phyloP scores from a whole-genome alignment of 2,113 vertebrate genomes.

The Lepisosteus oculatus region DNA sequence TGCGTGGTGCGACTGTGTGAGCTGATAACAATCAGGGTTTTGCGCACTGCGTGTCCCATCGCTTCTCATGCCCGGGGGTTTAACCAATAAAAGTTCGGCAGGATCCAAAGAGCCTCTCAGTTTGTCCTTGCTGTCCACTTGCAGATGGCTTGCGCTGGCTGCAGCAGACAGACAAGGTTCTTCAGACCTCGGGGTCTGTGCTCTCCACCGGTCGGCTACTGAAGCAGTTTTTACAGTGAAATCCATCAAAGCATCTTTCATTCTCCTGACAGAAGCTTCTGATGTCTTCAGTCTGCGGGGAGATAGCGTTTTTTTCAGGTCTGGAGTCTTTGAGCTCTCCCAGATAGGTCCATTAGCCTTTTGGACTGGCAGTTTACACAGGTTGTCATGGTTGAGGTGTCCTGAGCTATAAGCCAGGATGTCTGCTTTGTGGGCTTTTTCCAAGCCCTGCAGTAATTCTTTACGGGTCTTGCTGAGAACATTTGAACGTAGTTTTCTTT shows the following conservation, averaged over 20 bases:
- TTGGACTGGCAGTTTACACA: constrained; percentile 37
- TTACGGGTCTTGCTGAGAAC: constrained; percentile 22
- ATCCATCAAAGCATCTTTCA: constrained; percentile 38
- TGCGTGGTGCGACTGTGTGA: constrained; percentile 35
- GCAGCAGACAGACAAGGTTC: not conserved
- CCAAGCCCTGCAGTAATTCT: constrained; percentile 48
- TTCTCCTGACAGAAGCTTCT: constrained; percentile 18
- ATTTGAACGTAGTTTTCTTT: not conserved
- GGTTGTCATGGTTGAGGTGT: constrained; percentile 56
- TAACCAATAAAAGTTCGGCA: constrained; percentile 43
- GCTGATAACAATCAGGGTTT: constrained; percentile 12
- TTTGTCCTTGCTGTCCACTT: constrained; percentile 5
- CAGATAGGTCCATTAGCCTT: constrained; percentile 32
- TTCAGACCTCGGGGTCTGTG: constrained; percentile 9
- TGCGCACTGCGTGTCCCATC: constrained; percentile 4
- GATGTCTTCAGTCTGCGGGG: not conserved
- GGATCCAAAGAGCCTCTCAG: constrained; percentile 31
- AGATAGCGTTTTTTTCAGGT: not conserved
- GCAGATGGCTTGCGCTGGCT: no score
- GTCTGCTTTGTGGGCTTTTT: constrained; percentile 55
- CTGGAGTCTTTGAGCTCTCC: constrained; percentile 31
- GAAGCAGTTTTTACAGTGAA: constrained; percentile 35
- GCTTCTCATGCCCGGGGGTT: constrained; percentile 16
- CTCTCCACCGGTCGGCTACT: constrained; percentile 11
- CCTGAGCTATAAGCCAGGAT: constrained; percentile 54